These are phyloP conservation scores for Crenichthys baileyi DNA, from an alignment of 2,797 vertebrate genomes.

Conservation along the genomic window DNA sequence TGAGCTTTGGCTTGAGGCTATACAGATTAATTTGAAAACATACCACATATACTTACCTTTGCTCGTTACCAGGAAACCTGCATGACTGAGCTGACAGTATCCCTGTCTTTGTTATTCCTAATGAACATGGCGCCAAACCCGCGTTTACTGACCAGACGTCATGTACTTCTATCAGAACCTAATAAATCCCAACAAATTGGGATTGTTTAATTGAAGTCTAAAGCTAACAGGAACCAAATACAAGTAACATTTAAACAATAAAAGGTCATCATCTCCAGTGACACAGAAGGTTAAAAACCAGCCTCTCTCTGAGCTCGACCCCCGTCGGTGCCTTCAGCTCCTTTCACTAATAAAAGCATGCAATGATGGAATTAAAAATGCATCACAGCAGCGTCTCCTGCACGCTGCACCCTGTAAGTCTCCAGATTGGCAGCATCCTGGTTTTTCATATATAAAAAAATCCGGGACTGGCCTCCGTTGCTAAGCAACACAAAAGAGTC, in stretches of 20 bases:
- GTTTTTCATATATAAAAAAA: slow-evolving; percentile 69
- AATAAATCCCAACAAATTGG: slow-evolving; percentile 7
- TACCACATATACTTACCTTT: slow-evolving; percentile 25
- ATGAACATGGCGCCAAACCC: slow-evolving; percentile 51
- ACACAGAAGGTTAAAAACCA: slow-evolving; percentile 17
- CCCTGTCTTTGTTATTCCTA: slow-evolving; percentile 62
- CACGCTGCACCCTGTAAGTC: slow-evolving; percentile 63
- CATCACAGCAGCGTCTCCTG: slow-evolving; percentile 56
- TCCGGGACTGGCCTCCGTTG: slow-evolving; percentile 70
- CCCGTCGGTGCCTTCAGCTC: slow-evolving; percentile 17
- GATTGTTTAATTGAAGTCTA: slow-evolving; percentile 9
- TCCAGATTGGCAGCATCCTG: slow-evolving; percentile 72
- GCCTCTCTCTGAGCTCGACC: slow-evolving; percentile 35
- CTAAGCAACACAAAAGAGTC: slow-evolving; percentile 80
- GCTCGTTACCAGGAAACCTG: slow-evolving; percentile 75
- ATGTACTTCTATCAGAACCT: slow-evolving; percentile 8
- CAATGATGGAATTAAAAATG: slow-evolving; percentile 64
- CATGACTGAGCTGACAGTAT: slow-evolving; percentile 76
- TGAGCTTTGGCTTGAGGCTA: slow-evolving; percentile 14
- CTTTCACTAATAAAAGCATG: slow-evolving; percentile 38
- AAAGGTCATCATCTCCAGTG: slow-evolving; percentile 18
- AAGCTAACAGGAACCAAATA: slow-evolving; percentile 17
- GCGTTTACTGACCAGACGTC: slow-evolving; percentile 4
- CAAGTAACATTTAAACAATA: slow-evolving; percentile 11
- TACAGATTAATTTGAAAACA: slow-evolving; percentile 20